Conservation (phyloP, 1,140 invertebrate species). For the Caerostris darwini region DNA sequence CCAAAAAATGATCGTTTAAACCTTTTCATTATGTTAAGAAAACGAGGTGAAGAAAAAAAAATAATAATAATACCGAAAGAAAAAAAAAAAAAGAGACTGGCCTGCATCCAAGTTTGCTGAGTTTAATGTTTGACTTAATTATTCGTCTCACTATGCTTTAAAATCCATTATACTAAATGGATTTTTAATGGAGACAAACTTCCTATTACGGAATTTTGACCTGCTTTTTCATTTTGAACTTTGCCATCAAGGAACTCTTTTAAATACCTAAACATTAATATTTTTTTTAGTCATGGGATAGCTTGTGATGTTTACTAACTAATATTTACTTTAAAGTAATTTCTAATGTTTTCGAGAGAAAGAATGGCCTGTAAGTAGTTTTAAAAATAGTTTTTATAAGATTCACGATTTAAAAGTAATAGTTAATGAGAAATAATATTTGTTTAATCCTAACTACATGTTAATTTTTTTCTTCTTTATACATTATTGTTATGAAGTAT, state of each 20-base stretch:
- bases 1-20: background rate
- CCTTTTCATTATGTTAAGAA: conserved; percentile 6
- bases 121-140: conserved; percentile 19
- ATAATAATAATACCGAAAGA: background rate
- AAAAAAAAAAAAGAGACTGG: background rate
- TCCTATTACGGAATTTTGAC: conserved; percentile 1
- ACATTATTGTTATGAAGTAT: too few relatives aligned
- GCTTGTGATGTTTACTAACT: background rate
- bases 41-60: background rate
- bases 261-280: background rate
- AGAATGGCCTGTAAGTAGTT: background rate
- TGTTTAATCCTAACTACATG: too few relatives aligned
- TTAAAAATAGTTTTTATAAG: too few relatives aligned
- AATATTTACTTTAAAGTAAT: background rate
- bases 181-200: conserved; percentile 18
- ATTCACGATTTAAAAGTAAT: too few relatives aligned
- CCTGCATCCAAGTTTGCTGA: background rate
- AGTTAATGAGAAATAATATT: too few relatives aligned
- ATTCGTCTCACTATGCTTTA: background rate
- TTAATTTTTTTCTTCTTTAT: too few relatives aligned
- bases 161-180: conserved; percentile 8
- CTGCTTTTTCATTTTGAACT: background rate
- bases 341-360: background rate
- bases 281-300: background rate
- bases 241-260: background rate